Base-by-base conservation (phyloP, 1,140 invertebrate genomes). In the Musca vetustissima region DNA sequence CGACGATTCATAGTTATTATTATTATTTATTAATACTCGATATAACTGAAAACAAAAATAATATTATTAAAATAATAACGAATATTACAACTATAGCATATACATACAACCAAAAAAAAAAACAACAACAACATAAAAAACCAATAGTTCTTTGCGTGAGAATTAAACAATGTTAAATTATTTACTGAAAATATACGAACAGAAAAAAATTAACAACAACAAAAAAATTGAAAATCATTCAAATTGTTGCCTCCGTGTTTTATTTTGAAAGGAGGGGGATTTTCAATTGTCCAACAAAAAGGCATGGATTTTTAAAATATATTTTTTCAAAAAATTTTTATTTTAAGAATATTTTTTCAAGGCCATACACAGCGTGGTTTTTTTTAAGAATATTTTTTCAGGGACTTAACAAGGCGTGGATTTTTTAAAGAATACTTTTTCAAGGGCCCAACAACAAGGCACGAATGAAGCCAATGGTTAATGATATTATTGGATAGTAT, bases 151-250 rank as follows among this genome's bases (percentile, higher is more conserved):
- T 81, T 81, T 81, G 79, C 77, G 79, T 80, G 74, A 76, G 76
- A 81, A 77, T 77, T 77, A 81, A 81, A 77, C 75, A 78, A 81
- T 81, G 79, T 81, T 81, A 81, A 72, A 81, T 79, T 79, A 81
- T 81, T 81, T 77, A 80, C 80, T 75, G 75, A 80, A 80, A 80
- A 80, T 77, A 80, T 80, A 80, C 80, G 77, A 80, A 76, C 76
- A 75, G 74, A 75, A 69, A 53, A 59, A 49, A 43, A 15, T 67
- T 47, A 64, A 4, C 17, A 24, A 13, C 24, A 1, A 52, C 19
- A 28, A 47, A n/a, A 52, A 47, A 25, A 52, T 36, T 43, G 59
- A 28, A 49, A 32, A 49, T 48, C 15, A 25, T 36, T 28, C 9
- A 21, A 49, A 25, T 47, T 11, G 22, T 32, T 66, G 36, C 1